Base-by-base conservation (phyloP, 2,113 vertebrate species). In the Odocoileus hemionus region DNA sequence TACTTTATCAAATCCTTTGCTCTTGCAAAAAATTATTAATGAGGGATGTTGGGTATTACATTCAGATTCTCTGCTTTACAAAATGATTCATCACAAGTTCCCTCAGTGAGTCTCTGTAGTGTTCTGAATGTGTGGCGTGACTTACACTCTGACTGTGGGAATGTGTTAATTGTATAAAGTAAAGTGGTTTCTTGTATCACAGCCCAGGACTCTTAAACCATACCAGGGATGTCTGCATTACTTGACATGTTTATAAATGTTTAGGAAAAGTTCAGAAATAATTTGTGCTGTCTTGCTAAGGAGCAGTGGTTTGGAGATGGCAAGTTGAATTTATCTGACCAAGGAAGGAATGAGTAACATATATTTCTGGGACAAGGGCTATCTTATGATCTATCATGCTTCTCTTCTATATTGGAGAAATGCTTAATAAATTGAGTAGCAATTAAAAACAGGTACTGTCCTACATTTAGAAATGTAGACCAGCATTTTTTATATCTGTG, bases 211-310 rank as follows among this genome's bases (percentile, higher is more conserved):
- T 85, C 39, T 90, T 43, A 67, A 7, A 54, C 7, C 61, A 45
- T 30, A 78, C 25, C 45, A 25, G 70, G 93, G 39, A 85, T n/a
- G 50, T 50, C 70, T 85, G 26, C 9, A 50, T 86, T 86, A 64
- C 14, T 43, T 86, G 89, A 92, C 30, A 28, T 94, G 30, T 84
- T 97, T 97, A 61, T 85, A 90, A 87, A 90, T 90, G 94, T 95
- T 87, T 78, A 92, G 82, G 33, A 58, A 91, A 95, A 94, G 45
- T 85, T 94, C 58, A 96, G 39, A 80, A 93, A 85, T 97, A 70
- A 86, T 91, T 84, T 97, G 76, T 94, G 61, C 74, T 89, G 8
- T 61, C 74, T 94, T 45, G 67, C 43, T 97, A 83, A 98, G 70
- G 57, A 79, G 12, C 58, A 70, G 52, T 79, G 76, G 57, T 61